Base-by-base conservation (phyloP, 1,140 invertebrate genomes). In the Sinonovacula constricta region DNA sequence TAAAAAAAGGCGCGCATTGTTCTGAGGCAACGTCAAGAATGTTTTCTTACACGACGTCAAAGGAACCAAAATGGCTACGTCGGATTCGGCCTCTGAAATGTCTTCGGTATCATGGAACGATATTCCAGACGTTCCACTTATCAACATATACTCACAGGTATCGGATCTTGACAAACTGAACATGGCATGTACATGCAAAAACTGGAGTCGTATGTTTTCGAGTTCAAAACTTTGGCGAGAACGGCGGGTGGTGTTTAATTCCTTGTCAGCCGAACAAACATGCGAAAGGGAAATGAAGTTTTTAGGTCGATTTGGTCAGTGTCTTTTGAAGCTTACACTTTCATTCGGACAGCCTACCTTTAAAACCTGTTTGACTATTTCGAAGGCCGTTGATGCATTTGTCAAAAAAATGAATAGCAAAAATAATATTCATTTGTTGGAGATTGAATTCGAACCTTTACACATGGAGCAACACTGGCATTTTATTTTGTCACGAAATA, bases 381-480 rank as follows among this genome's bases (percentile, higher is more conserved):
- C 83, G 22, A 68, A 63, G 53, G 65, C 80, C n/a, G 59, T 71
- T 12, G 83, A 81, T 45, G 36, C 39, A 0, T 81, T 67, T 53
- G 34, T 83, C 15, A 77, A 72, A 45, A 36, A 67, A 15, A 22
- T 81, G 14, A 26, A 54, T 24, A 33, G 57, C 26, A 22, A 59
- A 2, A 56, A 75, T 31, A 67, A 80, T 15, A 62, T 84, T 36
- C 39, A 59, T 49, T 39, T 81, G 18, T 28, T 39, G 1, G 56
- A 51, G 24, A 60, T 82, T 54, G 78, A 77, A n/a, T 34, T 84
- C 5, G 67, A 79, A 56, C 59, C 66, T 3, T 57, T 74, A 3
- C 77, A 82, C 15, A 75, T 84, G 78, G 83, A 82, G 30, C 66
- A 76, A 39, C 54, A 59, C 51, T 84, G 83, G 80, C 80, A 81